Conservation (phyloP, 2,113 vertebrate species). For the Periophthalmodon schlosseri region DNA sequence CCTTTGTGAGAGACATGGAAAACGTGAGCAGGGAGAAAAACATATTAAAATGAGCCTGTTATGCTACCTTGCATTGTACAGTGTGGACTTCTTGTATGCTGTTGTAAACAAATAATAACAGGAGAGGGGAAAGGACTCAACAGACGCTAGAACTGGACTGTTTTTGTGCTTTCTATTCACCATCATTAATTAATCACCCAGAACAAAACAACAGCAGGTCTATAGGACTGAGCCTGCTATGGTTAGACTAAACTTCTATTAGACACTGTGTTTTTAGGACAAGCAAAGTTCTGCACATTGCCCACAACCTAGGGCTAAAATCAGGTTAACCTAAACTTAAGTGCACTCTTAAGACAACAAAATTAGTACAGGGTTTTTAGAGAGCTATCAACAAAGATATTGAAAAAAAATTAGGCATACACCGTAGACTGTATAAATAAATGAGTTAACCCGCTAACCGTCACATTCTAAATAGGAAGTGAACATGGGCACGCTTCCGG, state of each 20-base stretch:
- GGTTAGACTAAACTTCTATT: background rate
- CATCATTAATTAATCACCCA: background rate
- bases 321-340: too few relatives aligned
- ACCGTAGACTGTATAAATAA: too few relatives aligned
- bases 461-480: too few relatives aligned
- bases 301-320: too few relatives aligned
- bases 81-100: conserved; percentile 12
- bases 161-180: background rate
- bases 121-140: background rate
- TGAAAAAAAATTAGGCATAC: too few relatives aligned
- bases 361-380: too few relatives aligned
- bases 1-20: conserved; percentile 38
- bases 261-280: background rate
- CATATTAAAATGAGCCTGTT: conserved; percentile 25
- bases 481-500: too few relatives aligned
- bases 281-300: background rate
- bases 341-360: background rate
- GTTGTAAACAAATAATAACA: conserved; percentile 29
- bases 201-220: background rate
- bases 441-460: too few relatives aligned
- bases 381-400: too few relatives aligned
- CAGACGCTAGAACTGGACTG: background rate
- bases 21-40: conserved; percentile 26
- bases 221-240: background rate
- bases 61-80: conserved; percentile 15